A percentile compares a stretch with the other conserved stretches of the same genome.
Evolutionary conservation across 2,113 vertebrate genomes (phyloP).

Genomic region (Xiphophorus couchianus): DNA sequence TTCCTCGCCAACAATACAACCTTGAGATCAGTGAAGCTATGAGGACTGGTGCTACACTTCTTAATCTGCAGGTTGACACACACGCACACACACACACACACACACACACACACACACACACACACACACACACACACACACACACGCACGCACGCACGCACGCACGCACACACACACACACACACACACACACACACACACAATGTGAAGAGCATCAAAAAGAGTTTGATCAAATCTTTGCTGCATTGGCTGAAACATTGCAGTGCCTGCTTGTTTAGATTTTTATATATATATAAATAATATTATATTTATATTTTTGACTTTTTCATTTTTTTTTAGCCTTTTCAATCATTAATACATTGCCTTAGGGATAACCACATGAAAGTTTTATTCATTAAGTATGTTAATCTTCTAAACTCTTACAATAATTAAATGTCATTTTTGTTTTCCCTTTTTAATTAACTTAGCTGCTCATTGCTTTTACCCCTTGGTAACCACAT

Average conservation of each 20-base stretch:
- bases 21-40: slow-evolving; percentile 97
- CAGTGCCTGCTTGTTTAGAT: neutral
- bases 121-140: neutral
- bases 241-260: neutral
- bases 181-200: neutral
- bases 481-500: neutral
- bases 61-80: slow-evolving; percentile 89
- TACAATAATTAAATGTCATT: slow-evolving; percentile 1
- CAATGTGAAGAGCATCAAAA: neutral
- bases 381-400: neutral
- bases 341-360: neutral
- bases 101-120: neutral
- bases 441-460: neutral
- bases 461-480: neutral
- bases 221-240: neutral
- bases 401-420: neutral
- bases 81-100: neutral
- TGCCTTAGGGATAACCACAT: neutral
- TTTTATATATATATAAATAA: too few relatives aligned
- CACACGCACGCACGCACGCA: neutral
- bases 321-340: neutral
- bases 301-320: too few relatives aligned
- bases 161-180: neutral
- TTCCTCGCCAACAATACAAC: slow-evolving; percentile 89
- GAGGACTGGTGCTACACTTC: slow-evolving; percentile 89